Evolutionary conservation across 2,797 vertebrate species (phyloP).

Genomic region (Nyctibius grandis): DNA sequence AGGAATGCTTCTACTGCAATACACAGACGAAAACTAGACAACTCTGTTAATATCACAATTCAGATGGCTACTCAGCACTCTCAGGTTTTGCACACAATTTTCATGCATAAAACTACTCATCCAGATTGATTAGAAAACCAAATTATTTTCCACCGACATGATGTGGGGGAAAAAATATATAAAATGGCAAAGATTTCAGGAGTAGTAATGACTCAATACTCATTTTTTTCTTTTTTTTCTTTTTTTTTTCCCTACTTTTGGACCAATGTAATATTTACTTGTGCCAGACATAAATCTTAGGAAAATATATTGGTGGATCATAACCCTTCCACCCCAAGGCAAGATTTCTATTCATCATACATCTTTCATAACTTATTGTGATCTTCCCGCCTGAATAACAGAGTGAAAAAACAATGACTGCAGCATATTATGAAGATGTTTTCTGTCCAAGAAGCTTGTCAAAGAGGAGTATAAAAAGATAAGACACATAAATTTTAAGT

Average conservation of each 20-base stretch:
- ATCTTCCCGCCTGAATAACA: not conserved
- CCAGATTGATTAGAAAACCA: not conserved
- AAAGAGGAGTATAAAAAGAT: not conserved
- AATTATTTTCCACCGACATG: not conserved
- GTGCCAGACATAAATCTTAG: not conserved
- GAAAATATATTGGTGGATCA: not conserved
- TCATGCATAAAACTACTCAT: not conserved
- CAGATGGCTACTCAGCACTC: not conserved
- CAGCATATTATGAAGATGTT: not conserved
- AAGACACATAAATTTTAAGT: not conserved
- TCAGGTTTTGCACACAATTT: not conserved
- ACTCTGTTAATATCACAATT: not conserved
- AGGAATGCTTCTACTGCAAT: not conserved
- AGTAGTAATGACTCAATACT: not conserved
- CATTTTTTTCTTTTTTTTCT: no score
- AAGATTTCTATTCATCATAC: not conserved
- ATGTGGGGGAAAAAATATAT: fast-evolving
- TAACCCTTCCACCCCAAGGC: not conserved
- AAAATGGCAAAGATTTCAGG: not conserved
- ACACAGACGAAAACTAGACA: not conserved
- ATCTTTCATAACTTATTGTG: not conserved
- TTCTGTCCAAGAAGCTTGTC: not conserved
- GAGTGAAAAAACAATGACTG: not conserved
- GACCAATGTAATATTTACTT: not conserved
- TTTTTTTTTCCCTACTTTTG: not conserved